Evolutionary conservation across 1,140 invertebrate species (phyloP), one percentile per base, ranked within the genome.

Genomic region (Ceratitis capitata): DNA sequence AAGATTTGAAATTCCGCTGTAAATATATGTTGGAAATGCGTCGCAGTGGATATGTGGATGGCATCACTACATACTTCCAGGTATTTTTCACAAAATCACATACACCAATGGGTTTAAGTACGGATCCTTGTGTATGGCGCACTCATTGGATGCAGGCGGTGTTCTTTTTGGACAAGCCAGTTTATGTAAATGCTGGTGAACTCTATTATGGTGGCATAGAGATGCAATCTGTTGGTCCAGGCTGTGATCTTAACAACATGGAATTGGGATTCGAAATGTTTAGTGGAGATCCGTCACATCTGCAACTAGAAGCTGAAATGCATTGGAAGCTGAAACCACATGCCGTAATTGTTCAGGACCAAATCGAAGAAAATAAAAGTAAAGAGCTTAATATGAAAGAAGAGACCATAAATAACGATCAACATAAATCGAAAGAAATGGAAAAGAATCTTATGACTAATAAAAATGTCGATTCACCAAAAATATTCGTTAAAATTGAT

Each of bases 21-120:
- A 84, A 85, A 35, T 89, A 82, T 82, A 87, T 88, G 39, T 87
- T 4, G 86, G 89, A 78, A 88, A 88, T 84, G 49, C 82, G 58
- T 7, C 86, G 86, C 4, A 32, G 32, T 12, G 88, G 87, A 3
- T 49, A 42, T 4, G 85, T 89, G 23, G 87, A 86, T 42, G 88
- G 82, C 29, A 89, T 91, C 12, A 78, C 88, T 0, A 85, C 90
- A 0, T 91, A 88, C 82, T 91, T 91, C 9, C 88, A 90, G 83
- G 89, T 90, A 35, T 64, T 82, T 12, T 91, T 91, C 16, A 89
- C 88, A 85, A 87, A 87, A 10, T 85, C 88, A 0, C 88, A 88
- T 82, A 56, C 12, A 3, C 85, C 86, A 1, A 26, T 85, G 5
- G 86, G 85, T 64, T 88, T 89, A 6, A 88, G 86, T 64, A 89